Base-by-base conservation (phyloP, 2,797 vertebrate species). In the Myotis pilosus region DNA sequence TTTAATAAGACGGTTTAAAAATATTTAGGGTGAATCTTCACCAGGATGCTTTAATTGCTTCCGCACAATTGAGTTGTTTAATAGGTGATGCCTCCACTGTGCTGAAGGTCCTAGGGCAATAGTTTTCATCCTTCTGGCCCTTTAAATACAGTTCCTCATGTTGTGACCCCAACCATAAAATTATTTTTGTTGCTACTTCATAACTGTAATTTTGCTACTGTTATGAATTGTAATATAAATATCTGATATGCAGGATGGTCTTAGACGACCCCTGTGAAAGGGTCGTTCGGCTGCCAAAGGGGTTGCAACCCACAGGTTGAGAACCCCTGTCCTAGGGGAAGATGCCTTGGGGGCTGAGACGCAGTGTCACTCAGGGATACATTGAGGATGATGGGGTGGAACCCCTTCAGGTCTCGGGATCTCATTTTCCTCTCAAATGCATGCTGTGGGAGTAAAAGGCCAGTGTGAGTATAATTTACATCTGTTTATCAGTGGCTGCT, bases 1-100 rank as follows among this genome's bases (percentile, higher is more conserved):
- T 92, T 93, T 85, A 91, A 95, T 92, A 91, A 81, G 30, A n/a
- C 4, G 5, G 38, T 53, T 68, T 89, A 91, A 94, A 96, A 92
- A 72, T 92, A 83, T 86, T 95, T 94, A 81, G 76, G 36, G 49
- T 69, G 64, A 87, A 57, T n/a, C 49, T 87, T 94, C 68, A 51
- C 44, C 28, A 47, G 13, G 55, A 60, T 84, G 25, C 8, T 92
- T 84, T 82, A 75, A 60, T 79, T 93, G 62, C 74, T 38, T 86
- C 30, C 19, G 55, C 60, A 74, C 3, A 38, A 13, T 82, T 49
- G 71, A 25, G 12, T 33, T 16, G 41, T 36, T 28, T 12, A 28
- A 51, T 33, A 81, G 68, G 47, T 66, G 20, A 47, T 76, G 28
- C 11, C 6, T 55, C 8, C 22, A 9, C 44, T 36, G 19, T 55